A percentile compares a stretch with the other conserved stretches of the same genome.
Conservation (phyloP, 2,797 vertebrate species). For the Oreochromis mossambicus region DNA sequence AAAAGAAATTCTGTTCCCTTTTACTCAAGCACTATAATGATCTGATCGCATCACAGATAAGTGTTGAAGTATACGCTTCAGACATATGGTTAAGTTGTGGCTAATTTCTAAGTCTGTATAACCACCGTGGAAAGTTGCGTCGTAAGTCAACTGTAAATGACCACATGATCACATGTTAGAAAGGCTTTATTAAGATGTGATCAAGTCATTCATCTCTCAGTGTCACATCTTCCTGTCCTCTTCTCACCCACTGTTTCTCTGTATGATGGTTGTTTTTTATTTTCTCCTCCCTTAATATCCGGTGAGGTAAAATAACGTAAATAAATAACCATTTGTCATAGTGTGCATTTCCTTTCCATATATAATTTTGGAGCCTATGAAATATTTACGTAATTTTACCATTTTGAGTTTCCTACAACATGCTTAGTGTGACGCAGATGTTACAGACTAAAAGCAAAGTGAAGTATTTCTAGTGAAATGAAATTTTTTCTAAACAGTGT, state of each 20-base stretch:
- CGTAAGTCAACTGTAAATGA: neutral
- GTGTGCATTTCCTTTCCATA: neutral
- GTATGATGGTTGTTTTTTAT: neutral
- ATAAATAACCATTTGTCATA: neutral
- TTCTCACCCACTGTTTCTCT: neutral
- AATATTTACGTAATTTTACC: fast-evolving
- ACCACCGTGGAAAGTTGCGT: neutral
- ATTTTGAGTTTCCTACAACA: neutral
- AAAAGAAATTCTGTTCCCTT: neutral
- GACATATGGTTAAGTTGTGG: neutral
- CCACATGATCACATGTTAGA: neutral
- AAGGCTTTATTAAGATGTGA: neutral
- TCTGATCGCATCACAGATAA: neutral
- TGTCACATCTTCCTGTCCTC: neutral
- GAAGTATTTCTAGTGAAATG: neutral
- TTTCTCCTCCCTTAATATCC: neutral
- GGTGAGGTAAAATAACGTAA: neutral
- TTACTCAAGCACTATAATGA: neutral
- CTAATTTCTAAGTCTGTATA: neutral
- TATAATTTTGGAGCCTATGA: neutral
- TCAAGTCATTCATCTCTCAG: neutral
- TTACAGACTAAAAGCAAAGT: neutral
- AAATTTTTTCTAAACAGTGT: neutral
- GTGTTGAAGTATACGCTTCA: neutral
- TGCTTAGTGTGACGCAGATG: neutral